A percentile compares a stretch with the other conserved stretches of the same genome.
Evolutionary conservation across 2,888 invertebrate species (phyloP).

Genomic region (Belgica antarctica): DNA sequence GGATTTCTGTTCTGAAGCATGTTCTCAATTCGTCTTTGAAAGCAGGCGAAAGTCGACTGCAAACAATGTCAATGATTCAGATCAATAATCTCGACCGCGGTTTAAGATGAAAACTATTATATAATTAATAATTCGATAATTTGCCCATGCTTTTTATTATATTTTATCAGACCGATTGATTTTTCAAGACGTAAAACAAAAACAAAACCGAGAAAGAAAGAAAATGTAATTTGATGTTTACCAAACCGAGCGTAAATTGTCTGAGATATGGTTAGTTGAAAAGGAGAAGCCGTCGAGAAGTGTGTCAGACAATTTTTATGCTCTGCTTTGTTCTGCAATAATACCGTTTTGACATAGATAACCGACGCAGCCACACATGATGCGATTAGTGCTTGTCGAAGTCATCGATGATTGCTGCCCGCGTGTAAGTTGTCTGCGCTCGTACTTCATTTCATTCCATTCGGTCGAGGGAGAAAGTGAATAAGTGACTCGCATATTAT

Average conservation of each 20-base stretch:
- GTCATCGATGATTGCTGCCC: not conserved
- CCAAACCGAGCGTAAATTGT: not conserved
- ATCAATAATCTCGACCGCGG: not conserved
- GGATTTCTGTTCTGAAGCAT: no score
- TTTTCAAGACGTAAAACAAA: not conserved
- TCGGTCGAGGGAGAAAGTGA: conserved; percentile 23
- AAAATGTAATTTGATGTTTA: not conserved
- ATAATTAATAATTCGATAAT: conserved; percentile 1
- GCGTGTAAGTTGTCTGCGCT: not conserved
- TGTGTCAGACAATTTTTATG: conserved; percentile 44
- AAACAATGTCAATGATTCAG: no score
- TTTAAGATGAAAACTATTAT: no score
- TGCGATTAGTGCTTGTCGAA: not conserved
- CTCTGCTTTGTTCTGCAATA: conserved; percentile 42
- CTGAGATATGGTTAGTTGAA: conserved; percentile 32
- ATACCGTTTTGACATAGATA: conserved; percentile 43
- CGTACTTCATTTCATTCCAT: not conserved
- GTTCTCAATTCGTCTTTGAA: no score
- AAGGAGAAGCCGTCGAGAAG: conserved; percentile 33
- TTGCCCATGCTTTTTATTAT: not conserved
- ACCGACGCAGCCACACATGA: conserved; percentile 8
- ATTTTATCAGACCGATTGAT: not conserved
- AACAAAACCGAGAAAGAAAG: no score
- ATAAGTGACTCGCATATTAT: no score
- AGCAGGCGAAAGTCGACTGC: no score